A percentile compares a stretch with the other conserved stretches of the same genome.
phyloP scores from a whole-genome alignment of 2,797 vertebrate genomes.

The Hydrocynus forskahlii region DNA sequence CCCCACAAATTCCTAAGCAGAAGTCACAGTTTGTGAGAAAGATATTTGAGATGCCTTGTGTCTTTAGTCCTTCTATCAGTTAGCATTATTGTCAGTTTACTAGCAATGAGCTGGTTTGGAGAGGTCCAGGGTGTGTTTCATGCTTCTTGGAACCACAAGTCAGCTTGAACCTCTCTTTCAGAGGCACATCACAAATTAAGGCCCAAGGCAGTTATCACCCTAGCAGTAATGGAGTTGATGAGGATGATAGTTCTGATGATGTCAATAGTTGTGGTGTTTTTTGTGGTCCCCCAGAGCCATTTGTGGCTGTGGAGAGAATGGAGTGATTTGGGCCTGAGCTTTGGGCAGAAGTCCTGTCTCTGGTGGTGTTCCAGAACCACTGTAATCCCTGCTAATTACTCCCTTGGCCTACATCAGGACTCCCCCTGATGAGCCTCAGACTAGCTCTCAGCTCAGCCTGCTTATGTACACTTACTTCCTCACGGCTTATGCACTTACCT shows the following conservation, averaged over 20 bases:
- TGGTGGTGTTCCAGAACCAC: slow-evolving; percentile 68
- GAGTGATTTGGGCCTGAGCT: slow-evolving; percentile 67
- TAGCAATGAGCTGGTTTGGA: slow-evolving; percentile 69
- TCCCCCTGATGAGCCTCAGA: slow-evolving; percentile 62
- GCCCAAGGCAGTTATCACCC: background rate
- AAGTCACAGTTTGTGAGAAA: slow-evolving; percentile 34
- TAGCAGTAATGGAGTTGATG: slow-evolving; percentile 45
- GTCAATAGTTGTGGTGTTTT: slow-evolving; percentile 47
- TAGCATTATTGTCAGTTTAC: slow-evolving; percentile 62
- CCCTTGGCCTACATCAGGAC: slow-evolving; percentile 70
- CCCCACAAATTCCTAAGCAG: slow-evolving; percentile 43
- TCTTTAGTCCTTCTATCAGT: slow-evolving; percentile 64
- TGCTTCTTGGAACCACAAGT: background rate
- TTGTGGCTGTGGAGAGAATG: slow-evolving; percentile 58
- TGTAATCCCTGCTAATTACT: slow-evolving; percentile 79
- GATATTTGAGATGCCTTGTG: slow-evolving; percentile 63
- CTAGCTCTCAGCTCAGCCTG: slow-evolving; percentile 65
- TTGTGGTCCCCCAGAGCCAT: slow-evolving; percentile 52
- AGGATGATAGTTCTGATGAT: slow-evolving; percentile 59
- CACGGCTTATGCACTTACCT: slow-evolving; percentile 64
- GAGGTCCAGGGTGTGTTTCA: slow-evolving; percentile 26
- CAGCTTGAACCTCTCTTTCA: slow-evolving; percentile 42
- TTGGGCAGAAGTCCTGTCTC: slow-evolving; percentile 69
- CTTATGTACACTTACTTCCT: slow-evolving; percentile 58
- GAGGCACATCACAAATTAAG: slow-evolving; percentile 49